Conservation (phyloP, 2,113 vertebrate species). For the Motacilla tschutschensis region DNA sequence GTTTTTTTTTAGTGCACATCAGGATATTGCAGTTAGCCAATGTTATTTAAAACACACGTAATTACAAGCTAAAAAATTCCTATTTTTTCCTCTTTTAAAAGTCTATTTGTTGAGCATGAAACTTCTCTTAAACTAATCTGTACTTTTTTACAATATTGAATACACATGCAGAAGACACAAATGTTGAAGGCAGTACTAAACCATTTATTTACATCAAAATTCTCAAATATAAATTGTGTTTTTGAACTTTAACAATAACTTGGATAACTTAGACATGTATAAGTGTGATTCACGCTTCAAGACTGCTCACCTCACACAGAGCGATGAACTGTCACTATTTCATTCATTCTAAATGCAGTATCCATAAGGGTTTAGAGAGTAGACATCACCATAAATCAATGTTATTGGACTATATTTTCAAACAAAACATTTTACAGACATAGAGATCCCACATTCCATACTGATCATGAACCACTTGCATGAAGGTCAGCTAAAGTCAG, state of each 20-base stretch:
- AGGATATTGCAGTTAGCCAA: neutral
- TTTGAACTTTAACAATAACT: slow-evolving; percentile 40
- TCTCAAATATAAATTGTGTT: slow-evolving; percentile 33
- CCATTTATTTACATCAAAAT: slow-evolving; percentile 18
- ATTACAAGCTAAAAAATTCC: neutral
- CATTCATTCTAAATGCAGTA: slow-evolving; percentile 65
- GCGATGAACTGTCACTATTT: slow-evolving; percentile 65
- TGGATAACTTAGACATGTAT: neutral
- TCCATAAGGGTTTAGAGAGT: slow-evolving; percentile 65
- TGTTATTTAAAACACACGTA: neutral
- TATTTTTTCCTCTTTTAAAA: neutral
- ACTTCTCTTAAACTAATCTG: neutral
- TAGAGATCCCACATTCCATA: slow-evolving; percentile 50
- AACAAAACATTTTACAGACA: slow-evolving; percentile 71
- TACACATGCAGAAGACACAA: neutral
- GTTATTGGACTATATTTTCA: slow-evolving; percentile 73
- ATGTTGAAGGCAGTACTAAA: neutral
- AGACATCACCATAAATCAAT: slow-evolving; percentile 73
- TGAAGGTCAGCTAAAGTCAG: slow-evolving; percentile 72
- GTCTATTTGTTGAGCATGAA: neutral
- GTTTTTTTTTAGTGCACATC: neutral
- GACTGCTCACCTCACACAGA: slow-evolving; percentile 33
- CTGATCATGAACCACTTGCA: slow-evolving; percentile 40
- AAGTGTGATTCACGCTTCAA: slow-evolving; percentile 44
- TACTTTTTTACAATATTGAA: neutral